Evolutionary conservation across 1,140 invertebrate genomes (phyloP).

Genomic region (Drosophila sproati): DNA sequence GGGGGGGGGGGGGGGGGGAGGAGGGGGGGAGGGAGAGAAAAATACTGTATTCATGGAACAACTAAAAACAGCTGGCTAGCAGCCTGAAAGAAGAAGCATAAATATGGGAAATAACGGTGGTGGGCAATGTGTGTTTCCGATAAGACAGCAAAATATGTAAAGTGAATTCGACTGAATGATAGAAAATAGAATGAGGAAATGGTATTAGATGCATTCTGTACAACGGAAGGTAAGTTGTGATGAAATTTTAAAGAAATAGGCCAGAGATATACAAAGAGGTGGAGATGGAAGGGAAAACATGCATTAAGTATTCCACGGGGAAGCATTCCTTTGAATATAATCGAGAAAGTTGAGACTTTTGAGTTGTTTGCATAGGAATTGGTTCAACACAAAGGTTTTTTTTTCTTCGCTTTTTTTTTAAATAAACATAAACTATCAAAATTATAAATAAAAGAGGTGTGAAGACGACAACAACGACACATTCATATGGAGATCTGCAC

Average conservation of each 20-base stretch:
- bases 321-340: not conserved
- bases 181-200: slow-evolving; percentile 29
- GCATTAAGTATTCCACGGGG: too few relatives aligned
- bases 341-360: not conserved
- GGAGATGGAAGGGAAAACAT: not conserved
- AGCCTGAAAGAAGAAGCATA: not conserved
- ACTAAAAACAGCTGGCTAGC: slow-evolving; percentile 17
- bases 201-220: slow-evolving; percentile 14
- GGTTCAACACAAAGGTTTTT: too few relatives aligned
- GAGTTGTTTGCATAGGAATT: too few relatives aligned
- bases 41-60: not conserved
- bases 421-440: too few relatives aligned
- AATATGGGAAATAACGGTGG: not conserved
- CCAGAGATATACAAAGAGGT: not conserved
- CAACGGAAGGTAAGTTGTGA: not conserved
- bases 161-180: slow-evolving; percentile 12
- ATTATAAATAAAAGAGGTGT: too few relatives aligned
- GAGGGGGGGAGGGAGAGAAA: too few relatives aligned
- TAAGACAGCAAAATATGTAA: slow-evolving; percentile 16
- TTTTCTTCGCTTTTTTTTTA: too few relatives aligned
- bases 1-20: too few relatives aligned
- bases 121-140: slow-evolving; percentile 31
- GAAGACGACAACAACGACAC: too few relatives aligned
- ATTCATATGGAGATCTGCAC: too few relatives aligned
- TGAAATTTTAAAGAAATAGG: not conserved